Percentiles rank a stretch among this genome's conserved stretches.
Conservation (phyloP, 1,140 invertebrate species). For the Zaprionus nigranus region DNA sequence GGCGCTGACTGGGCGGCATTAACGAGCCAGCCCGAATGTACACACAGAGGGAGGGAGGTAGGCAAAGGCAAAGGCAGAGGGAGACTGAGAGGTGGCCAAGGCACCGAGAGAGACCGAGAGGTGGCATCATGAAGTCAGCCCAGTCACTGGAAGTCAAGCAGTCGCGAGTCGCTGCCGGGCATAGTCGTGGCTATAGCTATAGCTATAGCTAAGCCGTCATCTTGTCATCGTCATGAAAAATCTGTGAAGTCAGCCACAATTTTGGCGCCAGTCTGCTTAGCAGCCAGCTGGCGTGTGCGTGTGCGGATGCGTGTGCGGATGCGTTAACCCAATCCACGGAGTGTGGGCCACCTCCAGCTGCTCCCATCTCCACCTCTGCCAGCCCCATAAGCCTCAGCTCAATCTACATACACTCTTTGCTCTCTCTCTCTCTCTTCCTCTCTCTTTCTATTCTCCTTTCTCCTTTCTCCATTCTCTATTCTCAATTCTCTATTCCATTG, state of each 20-base stretch:
- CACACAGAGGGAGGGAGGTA: background rate
- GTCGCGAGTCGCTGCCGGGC: conserved; percentile 24
- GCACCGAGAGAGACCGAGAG: background rate
- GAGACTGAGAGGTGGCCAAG: background rate
- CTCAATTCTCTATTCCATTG: conserved; percentile 11
- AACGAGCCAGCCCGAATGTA: conserved; percentile 48
- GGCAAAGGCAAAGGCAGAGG: background rate
- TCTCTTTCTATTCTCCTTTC: background rate
- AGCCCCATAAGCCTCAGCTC: conserved; percentile 1
- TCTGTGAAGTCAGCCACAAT: conserved; percentile 79
- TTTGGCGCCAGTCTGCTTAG: conserved; percentile 80
- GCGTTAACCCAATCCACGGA: conserved; percentile 56
- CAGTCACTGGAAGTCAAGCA: conserved; percentile 9
- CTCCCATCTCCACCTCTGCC: background rate
- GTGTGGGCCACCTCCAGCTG: background rate
- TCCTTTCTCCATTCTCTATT: conserved; percentile 7
- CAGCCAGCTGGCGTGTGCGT: conserved; percentile 66
- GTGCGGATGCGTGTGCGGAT: conserved; percentile 62
- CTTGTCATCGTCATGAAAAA: conserved; percentile 69
- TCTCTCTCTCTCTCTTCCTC: background rate
- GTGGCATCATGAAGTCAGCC: conserved; percentile 23
- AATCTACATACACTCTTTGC: conserved; percentile 10
- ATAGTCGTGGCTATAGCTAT: conserved; percentile 37
- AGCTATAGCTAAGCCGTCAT: conserved; percentile 60
- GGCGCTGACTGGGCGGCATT: conserved; percentile 63